Conservation (phyloP, 1,140 invertebrate species). For the Plutomurus gul region DNA sequence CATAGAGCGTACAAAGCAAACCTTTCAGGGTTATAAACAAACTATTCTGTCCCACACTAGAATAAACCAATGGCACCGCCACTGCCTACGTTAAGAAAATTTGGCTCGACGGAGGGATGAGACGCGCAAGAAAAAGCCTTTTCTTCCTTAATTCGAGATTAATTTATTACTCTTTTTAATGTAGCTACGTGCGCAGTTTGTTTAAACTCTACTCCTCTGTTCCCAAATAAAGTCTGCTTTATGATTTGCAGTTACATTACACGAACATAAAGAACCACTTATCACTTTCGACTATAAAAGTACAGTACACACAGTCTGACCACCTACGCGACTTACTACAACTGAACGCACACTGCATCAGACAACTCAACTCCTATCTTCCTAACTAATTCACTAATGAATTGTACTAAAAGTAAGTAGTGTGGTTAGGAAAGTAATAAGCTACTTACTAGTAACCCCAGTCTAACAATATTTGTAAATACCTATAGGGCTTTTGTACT, state of each 20-base stretch:
- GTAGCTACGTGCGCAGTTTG: background rate
- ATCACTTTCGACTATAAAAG: background rate
- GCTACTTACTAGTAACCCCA: slow-evolving; percentile 4
- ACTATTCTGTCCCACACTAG: too few species aligned
- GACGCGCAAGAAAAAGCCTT: background rate
- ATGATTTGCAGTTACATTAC: background rate
- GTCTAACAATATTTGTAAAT: slow-evolving; percentile 28
- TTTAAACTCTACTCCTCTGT: background rate
- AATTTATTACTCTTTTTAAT: slow-evolving; percentile 7
- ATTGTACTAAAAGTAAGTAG: slow-evolving; percentile 3
- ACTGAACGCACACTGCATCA: background rate
- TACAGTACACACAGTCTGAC: background rate
- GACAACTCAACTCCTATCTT: background rate
- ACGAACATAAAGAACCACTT: slow-evolving; percentile 14
- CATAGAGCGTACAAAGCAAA: background rate
- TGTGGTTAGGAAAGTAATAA: slow-evolving; percentile 8
- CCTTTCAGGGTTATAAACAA: too few species aligned
- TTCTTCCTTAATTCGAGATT: background rate
- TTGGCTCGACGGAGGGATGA: background rate
- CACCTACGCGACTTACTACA: slow-evolving; percentile 6
- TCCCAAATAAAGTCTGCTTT: background rate
- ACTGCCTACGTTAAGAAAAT: background rate
- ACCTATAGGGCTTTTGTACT: slow-evolving; percentile 23
- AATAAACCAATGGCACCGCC: background rate
- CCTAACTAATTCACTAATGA: slow-evolving; percentile 22